A percentile compares a stretch with the other conserved stretches of the same genome.
These are phyloP conservation scores for Echiichthys vipera DNA, from an alignment of 2,797 vertebrate genomes.

Conservation along the genomic window DNA sequence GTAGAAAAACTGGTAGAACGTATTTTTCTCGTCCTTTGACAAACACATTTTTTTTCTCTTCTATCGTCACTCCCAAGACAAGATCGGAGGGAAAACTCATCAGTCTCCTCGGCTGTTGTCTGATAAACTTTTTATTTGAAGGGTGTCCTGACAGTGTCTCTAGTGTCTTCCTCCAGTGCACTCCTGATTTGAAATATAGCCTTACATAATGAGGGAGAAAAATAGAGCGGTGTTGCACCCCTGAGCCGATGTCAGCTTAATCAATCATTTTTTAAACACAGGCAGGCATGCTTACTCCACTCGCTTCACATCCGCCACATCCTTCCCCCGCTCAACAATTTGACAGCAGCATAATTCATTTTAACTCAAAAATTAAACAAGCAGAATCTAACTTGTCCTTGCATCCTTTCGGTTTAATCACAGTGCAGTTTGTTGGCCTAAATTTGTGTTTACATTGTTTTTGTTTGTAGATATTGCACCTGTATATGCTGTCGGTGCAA, in stretches of 20 bases:
- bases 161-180: conserved; percentile 84
- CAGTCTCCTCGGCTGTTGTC: conserved; percentile 75
- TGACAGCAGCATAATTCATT: conserved; percentile 87
- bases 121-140: conserved; percentile 84
- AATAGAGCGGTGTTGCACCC: conserved; percentile 83
- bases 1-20: conserved; percentile 8
- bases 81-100: conserved; percentile 77
- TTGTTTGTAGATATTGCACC: background rate
- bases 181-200: conserved; percentile 88
- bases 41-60: conserved; percentile 50
- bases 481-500: conserved; percentile 3
- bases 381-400: conserved; percentile 82
- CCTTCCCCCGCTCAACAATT: conserved; percentile 83
- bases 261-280: conserved; percentile 92
- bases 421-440: conserved; percentile 33
- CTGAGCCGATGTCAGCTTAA: conserved; percentile 88
- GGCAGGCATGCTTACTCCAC: conserved; percentile 82
- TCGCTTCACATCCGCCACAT: conserved; percentile 77
- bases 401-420: conserved; percentile 76
- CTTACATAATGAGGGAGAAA: conserved; percentile 87
- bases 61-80: conserved; percentile 59
- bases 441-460: conserved; percentile 8
- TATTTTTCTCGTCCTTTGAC: conserved; percentile 27
- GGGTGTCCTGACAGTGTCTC: conserved; percentile 83
- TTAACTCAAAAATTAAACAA: conserved; percentile 83